These are phyloP conservation scores for Gortyna flavago DNA, from an alignment of 2,888 invertebrate species.

Conservation along the genomic window DNA sequence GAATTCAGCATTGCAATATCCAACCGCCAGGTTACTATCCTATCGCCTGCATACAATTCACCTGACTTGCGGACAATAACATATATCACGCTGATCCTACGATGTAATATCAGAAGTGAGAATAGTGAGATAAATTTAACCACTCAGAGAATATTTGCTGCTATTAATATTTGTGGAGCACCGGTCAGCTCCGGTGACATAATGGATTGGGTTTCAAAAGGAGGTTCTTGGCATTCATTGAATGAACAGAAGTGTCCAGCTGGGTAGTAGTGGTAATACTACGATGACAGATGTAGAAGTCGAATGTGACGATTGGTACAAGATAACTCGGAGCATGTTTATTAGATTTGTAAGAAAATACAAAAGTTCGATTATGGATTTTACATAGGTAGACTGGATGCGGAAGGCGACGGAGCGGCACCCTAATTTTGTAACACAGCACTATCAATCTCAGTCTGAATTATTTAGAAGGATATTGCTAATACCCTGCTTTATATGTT, in stretches of 20 bases:
- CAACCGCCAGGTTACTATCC: conserved; percentile 31
- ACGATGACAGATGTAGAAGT: neutral
- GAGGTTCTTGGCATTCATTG: conserved; percentile 5
- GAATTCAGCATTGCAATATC: conserved; percentile 49
- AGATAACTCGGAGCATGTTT: neutral
- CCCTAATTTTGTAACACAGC: neutral
- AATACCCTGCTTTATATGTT: neutral
- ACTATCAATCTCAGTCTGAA: neutral
- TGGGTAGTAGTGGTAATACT: neutral
- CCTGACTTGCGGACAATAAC: conserved; percentile 50
- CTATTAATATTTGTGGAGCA: conserved; percentile 59
- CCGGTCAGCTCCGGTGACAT: conserved; percentile 24
- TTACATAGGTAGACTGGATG: neutral
- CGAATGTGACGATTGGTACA: neutral
- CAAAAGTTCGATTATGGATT: neutral
- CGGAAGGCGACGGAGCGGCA: neutral
- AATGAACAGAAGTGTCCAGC: conserved; percentile 35
- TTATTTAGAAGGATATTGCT: neutral
- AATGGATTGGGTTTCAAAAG: conserved; percentile 40
- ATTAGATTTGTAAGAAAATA: neutral
- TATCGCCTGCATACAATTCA: conserved; percentile 38
- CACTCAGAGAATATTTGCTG: conserved; percentile 51
- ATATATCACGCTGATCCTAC: conserved; percentile 58
- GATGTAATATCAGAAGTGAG: conserved; percentile 54
- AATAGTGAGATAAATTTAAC: conserved; percentile 57